Evolutionary conservation across 2,113 vertebrate genomes (phyloP), one percentile per base, ranked within the genome.

Genomic region (Coracopsis vasa): DNA sequence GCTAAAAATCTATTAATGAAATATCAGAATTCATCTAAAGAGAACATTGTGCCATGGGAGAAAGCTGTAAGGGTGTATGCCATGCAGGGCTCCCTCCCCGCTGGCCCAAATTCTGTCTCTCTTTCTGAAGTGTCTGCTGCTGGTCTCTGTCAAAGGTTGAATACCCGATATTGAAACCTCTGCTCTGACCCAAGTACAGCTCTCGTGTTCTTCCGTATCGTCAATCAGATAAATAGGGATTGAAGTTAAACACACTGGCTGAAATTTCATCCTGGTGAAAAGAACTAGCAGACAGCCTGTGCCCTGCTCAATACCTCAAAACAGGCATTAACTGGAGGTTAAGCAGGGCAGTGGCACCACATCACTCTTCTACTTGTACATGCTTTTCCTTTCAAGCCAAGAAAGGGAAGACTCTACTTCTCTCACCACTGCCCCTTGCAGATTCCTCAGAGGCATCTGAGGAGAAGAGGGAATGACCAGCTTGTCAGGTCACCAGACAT

Each of bases 361-460:
- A 6, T 11, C 5, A 3, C 47, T 51, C 44, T 65, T 81, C 73
- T 64, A 35, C 39, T 72, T 48, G 64, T 23, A 50, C 45, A 6
- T 0, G 0, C 25, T 65, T 89, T 74, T 74, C 48, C 28, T 66
- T 70, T 65, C 53, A 33, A 45, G 11, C 7, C 2, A 5, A 14
- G 47, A 53, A 88, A 81, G 18, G 39, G 47, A 60, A 47, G 27
- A 87, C 48, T 24, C 29, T 41, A 15, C n/a, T 85, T 72, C 56
- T 62, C 13, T 64, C 45, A 35, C 25, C 15, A 13, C 1, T 33
- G 13, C 20, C 69, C 8, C 45, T 19, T 29, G 19, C 28, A 41
- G 41, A 17, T 6, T 53, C 44, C 58, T 70, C 1, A 0, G 47
- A 88, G 31, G 45, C 1, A 2, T 9, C 18, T 27, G 54, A 51